Evolutionary conservation across 2,888 invertebrate species (phyloP), one percentile per base, ranked within the genome.

Genomic region (Ferrisia virgata): DNA sequence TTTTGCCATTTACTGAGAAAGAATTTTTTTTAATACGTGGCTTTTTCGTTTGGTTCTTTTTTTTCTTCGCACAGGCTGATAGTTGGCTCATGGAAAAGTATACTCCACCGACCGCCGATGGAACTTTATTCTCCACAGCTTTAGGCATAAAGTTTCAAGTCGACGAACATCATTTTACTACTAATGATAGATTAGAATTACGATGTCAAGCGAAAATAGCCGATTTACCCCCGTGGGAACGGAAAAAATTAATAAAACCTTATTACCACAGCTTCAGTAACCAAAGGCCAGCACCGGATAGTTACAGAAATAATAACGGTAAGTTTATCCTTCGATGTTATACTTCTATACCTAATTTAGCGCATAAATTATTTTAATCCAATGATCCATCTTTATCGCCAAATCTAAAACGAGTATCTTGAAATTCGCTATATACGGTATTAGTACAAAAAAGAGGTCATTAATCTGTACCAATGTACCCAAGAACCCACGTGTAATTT

Each of bases 41-140:
- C 1, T n/a, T 33, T 15, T 72, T 84, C 69, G 43, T 39, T 84
- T 81, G 40, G 36, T 2, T 84, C n/a, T 84, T n/a, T n/a, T n/a
- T n/a, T n/a, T n/a, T n/a, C n/a, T n/a, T n/a, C n/a, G n/a, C n/a
- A 53, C 72, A 86, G 85, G 85, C 85, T 15, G 85, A 40, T 33
- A 83, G 72, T 36, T 83, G 84, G 81, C 83, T 85, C 53, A 58
- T 86, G 58, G 78, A 84, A 28, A 79, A 80, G 25, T 86, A 86
- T 53, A 85, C 85, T 1, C 72, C 85, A 11, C 64, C 81, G n/a
- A 69, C 82, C 22, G 85, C 81, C n/a, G 85, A 85, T 64, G 84
- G 85, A 25, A 39, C 82, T 72, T 72, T 86, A 22, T 85, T 85
- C 43, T 84, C 85, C 53, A 80, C 82, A 80, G 82, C 85, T 1